Evolutionary conservation across 2,888 invertebrate species (phyloP), one percentile per base, ranked within the genome.

Genomic region (Troides aeacus): DNA sequence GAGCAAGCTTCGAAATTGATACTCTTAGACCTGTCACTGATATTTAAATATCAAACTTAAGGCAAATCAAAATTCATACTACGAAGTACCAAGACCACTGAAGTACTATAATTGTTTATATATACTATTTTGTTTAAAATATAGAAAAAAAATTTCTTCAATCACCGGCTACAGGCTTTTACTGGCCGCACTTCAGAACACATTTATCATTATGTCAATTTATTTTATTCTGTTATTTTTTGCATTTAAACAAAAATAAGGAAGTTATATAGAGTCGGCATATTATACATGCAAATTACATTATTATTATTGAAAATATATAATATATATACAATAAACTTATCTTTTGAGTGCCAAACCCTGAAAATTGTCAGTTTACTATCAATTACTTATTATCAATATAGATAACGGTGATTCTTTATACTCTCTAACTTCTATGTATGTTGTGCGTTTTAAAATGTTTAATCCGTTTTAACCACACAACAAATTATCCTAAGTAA

Each of bases 261-360:
- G n/a, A n/a, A 53, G 1, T 53, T n/a, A n/a, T n/a, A n/a, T n/a
- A n/a, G 7, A 53, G 15, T 46, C n/a, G 6, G 7, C n/a, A 53
- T n/a, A 53, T 53, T 12, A 12, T 53, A n/a, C 8, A 53, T 7
- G 53, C 53, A 53, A 53, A 53, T 53, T 53, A n/a, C n/a, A 67
- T 53, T 53, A 18, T n/a, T 53, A 53, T 53, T n/a, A 53, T n/a
- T 53, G n/a, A 53, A 53, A 53, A n/a, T 53, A 53, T n/a, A n/a
- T 18, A 53, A n/a, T 53, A 53, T n/a, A n/a, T 18, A 1, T 53
- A 7, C 53, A n/a, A n/a, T n/a, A n/a, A 18, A 18, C 18, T n/a
- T 53, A 53, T 53, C 53, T 53, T 53, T n/a, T n/a, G 18, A 53
- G n/a, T 53, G 53, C 53, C 53, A 53, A 53, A 53, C 53, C 53